These are phyloP conservation scores for Clistopyga incitator DNA, from an alignment of 2,888 invertebrate species.

Conservation along the genomic window DNA sequence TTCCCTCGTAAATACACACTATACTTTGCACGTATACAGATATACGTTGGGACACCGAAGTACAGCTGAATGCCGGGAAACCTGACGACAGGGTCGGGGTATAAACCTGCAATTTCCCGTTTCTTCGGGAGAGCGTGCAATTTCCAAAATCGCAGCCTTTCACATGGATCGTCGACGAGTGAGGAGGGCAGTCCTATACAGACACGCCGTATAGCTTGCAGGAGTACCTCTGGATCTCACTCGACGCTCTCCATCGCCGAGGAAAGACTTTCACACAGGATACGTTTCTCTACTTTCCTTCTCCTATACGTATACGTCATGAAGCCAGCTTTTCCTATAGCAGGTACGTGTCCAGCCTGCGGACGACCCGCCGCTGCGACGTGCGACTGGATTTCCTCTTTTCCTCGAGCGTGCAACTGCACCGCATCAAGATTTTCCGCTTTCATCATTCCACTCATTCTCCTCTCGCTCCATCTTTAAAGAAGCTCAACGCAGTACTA, in stretches of 20 bases:
- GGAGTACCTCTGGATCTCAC: conserved; percentile 32
- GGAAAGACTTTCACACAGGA: conserved; percentile 37
- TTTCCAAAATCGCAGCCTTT: conserved; percentile 70
- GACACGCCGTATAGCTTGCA: conserved; percentile 16
- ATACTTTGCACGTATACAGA: not conserved
- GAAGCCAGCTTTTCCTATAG: conserved; percentile 66
- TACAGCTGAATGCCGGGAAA: not conserved
- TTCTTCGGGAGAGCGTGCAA: conserved; percentile 52
- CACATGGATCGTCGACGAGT: conserved; percentile 48
- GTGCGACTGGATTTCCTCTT: conserved; percentile 62
- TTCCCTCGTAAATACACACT: conserved; percentile 43
- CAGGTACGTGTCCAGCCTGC: conserved; percentile 69
- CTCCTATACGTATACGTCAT: conserved; percentile 38
- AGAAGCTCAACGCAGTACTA: conserved; percentile 6
- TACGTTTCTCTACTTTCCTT: conserved; percentile 33
- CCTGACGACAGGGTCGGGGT: conserved; percentile 13
- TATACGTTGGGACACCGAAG: not conserved
- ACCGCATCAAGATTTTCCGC: conserved; percentile 34
- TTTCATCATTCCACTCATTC: conserved; percentile 25
- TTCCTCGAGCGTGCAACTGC: conserved; percentile 55
- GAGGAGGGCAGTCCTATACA: conserved; percentile 6
- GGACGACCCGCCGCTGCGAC: conserved; percentile 34
- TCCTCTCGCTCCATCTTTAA: not conserved
- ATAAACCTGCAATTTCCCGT: conserved; percentile 60
- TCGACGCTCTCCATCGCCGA: conserved; percentile 35